Base-by-base conservation (phyloP, 2,888 invertebrate species). In the Stenoptilia bipunctidactyla region DNA sequence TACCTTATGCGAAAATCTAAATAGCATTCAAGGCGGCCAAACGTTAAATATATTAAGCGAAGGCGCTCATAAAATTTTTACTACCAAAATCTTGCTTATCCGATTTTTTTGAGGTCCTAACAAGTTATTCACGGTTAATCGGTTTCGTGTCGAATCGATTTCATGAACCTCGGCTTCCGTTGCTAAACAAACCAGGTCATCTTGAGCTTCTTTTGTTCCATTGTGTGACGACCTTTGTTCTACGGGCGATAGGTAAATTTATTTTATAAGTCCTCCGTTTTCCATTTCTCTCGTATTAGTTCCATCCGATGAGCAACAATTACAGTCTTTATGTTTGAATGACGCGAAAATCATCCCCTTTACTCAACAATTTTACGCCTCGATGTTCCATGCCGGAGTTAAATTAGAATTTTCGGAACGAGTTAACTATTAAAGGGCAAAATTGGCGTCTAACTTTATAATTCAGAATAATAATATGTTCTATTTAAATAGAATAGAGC, bases 201-300 rank as follows among this genome's bases (percentile, higher is more conserved):
- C 66, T 68, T 66, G 62, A 53, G 63, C 67, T 62, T 64, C 80
- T 74, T 73, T 80, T 77, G 80, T 79, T 76, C 77, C 63, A 71
- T 72, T 74, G 73, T 75, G 59, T 58, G 61, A 59, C 63, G 57
- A 58, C 71, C 70, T 77, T 82, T 82, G 82, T 82, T 82, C 79
- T 71, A 68, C 60, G 34, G 66, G 67, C 70, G 68, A 69, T 68
- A 69, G 71, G 73, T 77, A 79, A 80, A 82, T 82, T 77, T 80
- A 80, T 77, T 79, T 75, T 76, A 73, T 74, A 70, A 70, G 73
- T 75, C 75, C 75, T 72, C 69, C 70, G 77, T 69, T 71, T 79
- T 76, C 76, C 79, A 82, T 83, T 80, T 79, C 75, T 73, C 63
- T 65, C 82, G 74, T 73, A 76, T 83, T 83, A 82, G 82, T 83